Conservation (phyloP, 2,113 vertebrate species). For the Anolis sagrei region DNA sequence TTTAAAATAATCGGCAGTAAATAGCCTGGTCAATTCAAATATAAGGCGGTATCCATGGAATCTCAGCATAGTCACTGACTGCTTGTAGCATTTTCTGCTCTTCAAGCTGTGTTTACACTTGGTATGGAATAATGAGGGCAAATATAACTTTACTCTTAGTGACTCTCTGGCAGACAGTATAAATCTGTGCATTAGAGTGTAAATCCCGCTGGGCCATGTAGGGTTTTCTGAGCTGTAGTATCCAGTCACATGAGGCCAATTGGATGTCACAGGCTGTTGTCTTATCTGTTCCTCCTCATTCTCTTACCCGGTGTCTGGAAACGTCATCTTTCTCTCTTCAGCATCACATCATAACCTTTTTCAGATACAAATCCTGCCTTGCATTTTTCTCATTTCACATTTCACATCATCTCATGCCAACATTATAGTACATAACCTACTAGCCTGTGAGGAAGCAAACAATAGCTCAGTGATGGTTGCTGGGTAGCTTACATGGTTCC, state of each 20-base stretch:
- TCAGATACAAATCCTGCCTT: not conserved
- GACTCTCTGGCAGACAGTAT: slow-evolving; percentile 16
- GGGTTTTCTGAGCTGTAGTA: not conserved
- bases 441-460: not conserved
- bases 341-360: not conserved
- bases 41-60: not conserved
- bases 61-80: not conserved
- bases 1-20: slow-evolving; percentile 4
- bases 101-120: not conserved
- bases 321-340: not conserved
- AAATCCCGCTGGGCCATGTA: not conserved
- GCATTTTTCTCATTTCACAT: not conserved
- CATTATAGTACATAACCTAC: not conserved
- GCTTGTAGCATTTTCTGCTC: not conserved
- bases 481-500: not conserved
- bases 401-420: not conserved
- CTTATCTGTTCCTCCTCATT: not conserved
- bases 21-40: not conserved
- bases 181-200: slow-evolving; percentile 23
- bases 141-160: slow-evolving; percentile 12
- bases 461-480: not conserved
- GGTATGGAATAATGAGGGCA: not conserved
- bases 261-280: not conserved
- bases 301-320: slow-evolving; percentile 6
- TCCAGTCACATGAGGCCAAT: not conserved